A percentile compares a stretch with the other conserved stretches of the same genome.
Evolutionary conservation across 2,888 invertebrate genomes (phyloP).

Genomic region (Phlogophora meticulosa): DNA sequence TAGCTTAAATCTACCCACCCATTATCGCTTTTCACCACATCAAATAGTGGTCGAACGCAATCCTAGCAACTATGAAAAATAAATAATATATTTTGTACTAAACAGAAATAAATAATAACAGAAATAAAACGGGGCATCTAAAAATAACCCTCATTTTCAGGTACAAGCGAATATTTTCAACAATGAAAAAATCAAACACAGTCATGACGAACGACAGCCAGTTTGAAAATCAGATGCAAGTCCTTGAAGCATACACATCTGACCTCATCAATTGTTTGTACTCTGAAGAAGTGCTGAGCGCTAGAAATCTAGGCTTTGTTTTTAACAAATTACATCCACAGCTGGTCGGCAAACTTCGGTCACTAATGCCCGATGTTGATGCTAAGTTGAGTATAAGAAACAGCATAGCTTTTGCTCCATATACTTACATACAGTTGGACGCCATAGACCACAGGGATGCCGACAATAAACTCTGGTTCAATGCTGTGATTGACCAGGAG

Average conservation of each 20-base stretch:
- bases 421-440: conserved; percentile 75
- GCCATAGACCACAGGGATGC: conserved; percentile 69
- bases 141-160: conserved; percentile 68
- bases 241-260: conserved; percentile 75
- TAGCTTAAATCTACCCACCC: no score
- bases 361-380: conserved; percentile 78
- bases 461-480: conserved; percentile 77
- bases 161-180: conserved; percentile 78
- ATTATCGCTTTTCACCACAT: no score
- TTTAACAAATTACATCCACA: conserved; percentile 79
- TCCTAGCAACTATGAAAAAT: no score
- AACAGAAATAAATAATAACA: no score
- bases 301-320: conserved; percentile 74
- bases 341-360: conserved; percentile 75
- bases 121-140: not conserved
- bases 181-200: conserved; percentile 69
- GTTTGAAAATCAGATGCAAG: conserved; percentile 68
- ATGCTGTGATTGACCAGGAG: conserved; percentile 73
- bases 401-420: conserved; percentile 82
- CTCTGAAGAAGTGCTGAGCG: conserved; percentile 75
- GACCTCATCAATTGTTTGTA: conserved; percentile 85
- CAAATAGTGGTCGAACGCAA: no score
- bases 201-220: conserved; percentile 64
- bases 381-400: conserved; percentile 79
- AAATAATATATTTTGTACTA: no score